A percentile compares a stretch with the other conserved stretches of the same genome.
Evolutionary conservation across 1,140 invertebrate genomes (phyloP).

Genomic region (Piezodorus guildinii): DNA sequence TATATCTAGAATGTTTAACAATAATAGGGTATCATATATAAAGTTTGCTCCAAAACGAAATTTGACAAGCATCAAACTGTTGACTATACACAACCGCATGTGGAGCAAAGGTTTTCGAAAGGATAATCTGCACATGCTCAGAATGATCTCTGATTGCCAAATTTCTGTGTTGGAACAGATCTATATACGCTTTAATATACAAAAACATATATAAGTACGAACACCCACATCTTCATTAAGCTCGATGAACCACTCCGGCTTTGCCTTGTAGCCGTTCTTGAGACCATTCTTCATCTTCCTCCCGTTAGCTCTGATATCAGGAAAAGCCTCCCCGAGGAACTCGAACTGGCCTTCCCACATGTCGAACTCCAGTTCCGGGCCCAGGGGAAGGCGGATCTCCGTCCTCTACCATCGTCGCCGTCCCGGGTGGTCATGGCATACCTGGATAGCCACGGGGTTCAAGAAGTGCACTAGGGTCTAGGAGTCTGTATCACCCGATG

Average conservation of each 20-base stretch:
- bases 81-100: too few species aligned
- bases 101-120: too few species aligned
- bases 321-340: conserved; percentile 36
- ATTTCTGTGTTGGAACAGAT: too few species aligned
- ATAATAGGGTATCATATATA: too few species aligned
- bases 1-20: too few species aligned
- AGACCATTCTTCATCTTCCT: conserved; percentile 10
- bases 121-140: too few species aligned
- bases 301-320: background rate
- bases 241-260: conserved; percentile 6
- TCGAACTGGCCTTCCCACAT: conserved; percentile 79
- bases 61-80: too few species aligned
- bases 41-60: too few species aligned
- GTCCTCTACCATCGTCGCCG: conserved; percentile 11
- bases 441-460: background rate
- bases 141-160: too few species aligned
- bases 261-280: conserved; percentile 4
- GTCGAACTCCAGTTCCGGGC: conserved; percentile 48
- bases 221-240: conserved; percentile 7
- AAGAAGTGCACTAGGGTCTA: background rate
- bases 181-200: too few species aligned
- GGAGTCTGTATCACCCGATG: too few species aligned
- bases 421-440: conserved; percentile 3
- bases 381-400: conserved; percentile 6
- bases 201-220: too few species aligned